Percentiles rank a stretch among this genome's conserved stretches.
phyloP scores from a whole-genome alignment of 2,797 vertebrate species.

The Hippopotamyrus pictus region DNA sequence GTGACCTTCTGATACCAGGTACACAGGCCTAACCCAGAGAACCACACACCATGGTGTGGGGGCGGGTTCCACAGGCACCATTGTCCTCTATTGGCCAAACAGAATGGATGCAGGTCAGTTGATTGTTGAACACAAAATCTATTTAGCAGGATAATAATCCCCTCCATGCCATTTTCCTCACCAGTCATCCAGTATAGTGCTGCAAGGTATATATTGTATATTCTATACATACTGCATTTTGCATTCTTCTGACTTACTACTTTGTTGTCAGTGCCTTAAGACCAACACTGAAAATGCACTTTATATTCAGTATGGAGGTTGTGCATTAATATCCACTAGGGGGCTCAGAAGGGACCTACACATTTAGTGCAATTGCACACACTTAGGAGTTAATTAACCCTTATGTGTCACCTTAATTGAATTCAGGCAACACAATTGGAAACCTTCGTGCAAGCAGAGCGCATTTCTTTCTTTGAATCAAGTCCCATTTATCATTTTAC shows the following conservation, averaged over 20 bases:
- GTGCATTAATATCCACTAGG: constrained; percentile 6
- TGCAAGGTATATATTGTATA: neutral
- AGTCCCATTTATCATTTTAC: neutral
- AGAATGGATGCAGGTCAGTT: neutral
- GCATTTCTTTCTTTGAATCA: neutral
- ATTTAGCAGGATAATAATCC: neutral
- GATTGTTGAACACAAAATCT: neutral
- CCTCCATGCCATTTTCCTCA: neutral
- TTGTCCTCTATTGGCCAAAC: neutral
- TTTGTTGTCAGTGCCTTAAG: neutral
- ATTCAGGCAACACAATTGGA: neutral
- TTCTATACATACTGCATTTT: neutral
- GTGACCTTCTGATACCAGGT: neutral
- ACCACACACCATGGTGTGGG: neutral
- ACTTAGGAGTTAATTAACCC: neutral
- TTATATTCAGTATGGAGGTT: neutral
- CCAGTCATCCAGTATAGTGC: neutral
- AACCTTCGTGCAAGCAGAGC: neutral
- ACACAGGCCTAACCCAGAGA: neutral
- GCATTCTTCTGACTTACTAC: neutral
- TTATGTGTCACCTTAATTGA: neutral
- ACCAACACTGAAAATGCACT: neutral
- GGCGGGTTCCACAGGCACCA: neutral
- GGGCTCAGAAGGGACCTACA: constrained; percentile 1
- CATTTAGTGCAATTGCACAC: neutral